Base-by-base conservation (phyloP, 2,888 invertebrate genomes). In the Hyppa rectilinea region DNA sequence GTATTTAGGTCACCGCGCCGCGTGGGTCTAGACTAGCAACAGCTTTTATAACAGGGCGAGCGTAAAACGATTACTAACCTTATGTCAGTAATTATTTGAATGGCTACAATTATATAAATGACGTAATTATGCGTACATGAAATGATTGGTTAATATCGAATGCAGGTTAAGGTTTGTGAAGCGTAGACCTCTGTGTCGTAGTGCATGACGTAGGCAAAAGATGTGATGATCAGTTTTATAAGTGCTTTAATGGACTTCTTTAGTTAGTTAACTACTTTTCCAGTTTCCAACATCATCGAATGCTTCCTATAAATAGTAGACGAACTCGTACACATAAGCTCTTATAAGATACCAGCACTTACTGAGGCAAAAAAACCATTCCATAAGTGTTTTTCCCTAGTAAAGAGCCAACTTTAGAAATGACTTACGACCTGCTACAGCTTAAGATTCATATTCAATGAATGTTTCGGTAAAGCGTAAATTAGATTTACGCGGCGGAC, bases 1-100 rank as follows among this genome's bases (percentile, higher is more conserved):
- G 90, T 90, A 95, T 95, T 92, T 95, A 90, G 95, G 95, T 94
- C 95, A 93, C 87, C 87, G 92, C 92, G 94, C 88, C 88, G 93
- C 92, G 94, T 95, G 92, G 95, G 94, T 89, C 89, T 92, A 90
- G 91, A 91, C 92, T 92, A 92, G 91, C 86, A 89, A 92, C 91
- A 89, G 88, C 88, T 87, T 89, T 88, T 89, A 89, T 87, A 88
- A 85, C 84, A 85, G 83, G 47, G 72, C 84, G 77, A 80, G 67
- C 70, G 78, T 78, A 72, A 76, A 80, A 69, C 73, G 62, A 82
- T 81, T 82, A 78, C 73, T 60, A 80, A 73, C 63, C 71, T 74
- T 72, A 81, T 81, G 75, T 74, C 68, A 75, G 71, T 76, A 72
- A 83, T 84, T 83, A 83, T 81, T 62, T 77, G 58, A 74, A 75